phyloP scores from a whole-genome alignment of 2,797 vertebrate genomes.

The Pelobates cultripes region DNA sequence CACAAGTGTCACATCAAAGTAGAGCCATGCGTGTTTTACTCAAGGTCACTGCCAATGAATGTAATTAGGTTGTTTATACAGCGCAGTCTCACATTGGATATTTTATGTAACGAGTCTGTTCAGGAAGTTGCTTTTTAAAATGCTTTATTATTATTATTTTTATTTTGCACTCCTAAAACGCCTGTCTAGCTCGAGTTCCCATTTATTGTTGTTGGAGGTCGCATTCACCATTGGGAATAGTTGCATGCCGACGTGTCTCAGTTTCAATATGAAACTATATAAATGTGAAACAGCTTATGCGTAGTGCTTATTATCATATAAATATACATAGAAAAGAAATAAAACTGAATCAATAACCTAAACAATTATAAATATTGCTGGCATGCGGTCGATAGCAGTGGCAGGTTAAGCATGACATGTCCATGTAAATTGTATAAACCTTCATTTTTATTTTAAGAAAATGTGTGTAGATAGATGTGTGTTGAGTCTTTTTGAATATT shows the following conservation, averaged over 20 bases:
- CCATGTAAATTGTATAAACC: too few species aligned
- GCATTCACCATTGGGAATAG: neutral
- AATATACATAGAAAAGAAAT: too few species aligned
- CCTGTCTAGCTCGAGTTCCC: neutral
- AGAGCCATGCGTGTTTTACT: constrained; percentile 39
- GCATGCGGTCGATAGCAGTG: too few species aligned
- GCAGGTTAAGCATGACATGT: too few species aligned
- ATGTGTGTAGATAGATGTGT: too few species aligned
- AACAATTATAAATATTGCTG: too few species aligned
- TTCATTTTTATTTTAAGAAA: too few species aligned
- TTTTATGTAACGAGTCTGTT: constrained; percentile 33
- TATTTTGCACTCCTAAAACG: too few species aligned
- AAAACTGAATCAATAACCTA: too few species aligned
- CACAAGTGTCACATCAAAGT: constrained; percentile 50
- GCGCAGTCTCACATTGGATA: constrained; percentile 30
- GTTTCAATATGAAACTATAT: neutral
- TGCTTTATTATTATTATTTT: neutral
- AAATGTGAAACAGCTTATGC: neutral
- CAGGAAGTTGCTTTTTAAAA: neutral
- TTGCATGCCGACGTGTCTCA: neutral
- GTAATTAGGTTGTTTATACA: constrained; percentile 51
- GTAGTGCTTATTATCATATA: too few species aligned
- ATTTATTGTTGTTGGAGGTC: constrained; percentile 3
- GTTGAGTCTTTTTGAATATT: too few species aligned
- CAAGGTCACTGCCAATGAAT: constrained; percentile 54